Percentiles rank a stretch among this genome's conserved stretches.
phyloP scores from a whole-genome alignment of 2,888 invertebrate genomes.

The Nymphalis c-album region DNA sequence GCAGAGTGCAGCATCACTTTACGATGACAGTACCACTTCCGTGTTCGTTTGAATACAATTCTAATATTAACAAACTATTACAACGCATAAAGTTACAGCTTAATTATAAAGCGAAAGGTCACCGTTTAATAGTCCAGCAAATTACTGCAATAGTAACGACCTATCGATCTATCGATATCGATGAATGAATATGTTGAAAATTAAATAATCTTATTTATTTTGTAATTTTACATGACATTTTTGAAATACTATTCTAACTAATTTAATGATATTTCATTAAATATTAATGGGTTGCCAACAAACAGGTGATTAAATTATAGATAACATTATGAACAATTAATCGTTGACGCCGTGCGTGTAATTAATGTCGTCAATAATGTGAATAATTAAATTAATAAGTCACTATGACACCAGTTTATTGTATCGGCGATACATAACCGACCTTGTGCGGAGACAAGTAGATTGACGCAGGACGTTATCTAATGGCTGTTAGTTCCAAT shows the following conservation, averaged over 20 bases:
- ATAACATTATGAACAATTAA: conserved; percentile 9
- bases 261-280: too few relatives aligned
- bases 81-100: conserved; percentile 19
- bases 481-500: conserved; percentile 35
- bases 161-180: conserved; percentile 13
- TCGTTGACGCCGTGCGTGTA: neutral
- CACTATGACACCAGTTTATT: conserved; percentile 26
- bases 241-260: too few relatives aligned
- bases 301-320: neutral
- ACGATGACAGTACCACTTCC: neutral
- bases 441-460: conserved; percentile 35
- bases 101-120: conserved; percentile 26
- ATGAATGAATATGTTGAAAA: neutral
- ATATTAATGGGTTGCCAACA: neutral
- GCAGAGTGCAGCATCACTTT: neutral
- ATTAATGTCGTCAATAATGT: conserved; percentile 18
- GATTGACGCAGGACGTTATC: conserved; percentile 29
- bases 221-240: too few relatives aligned
- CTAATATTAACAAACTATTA: conserved; percentile 10
- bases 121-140: conserved; percentile 10
- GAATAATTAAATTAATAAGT: conserved; percentile 29
- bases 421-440: conserved; percentile 15
- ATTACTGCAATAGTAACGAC: conserved; percentile 11
- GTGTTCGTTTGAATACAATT: neutral
- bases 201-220: too few relatives aligned